Evolutionary conservation across 1,140 invertebrate species (phyloP).

Genomic region (Drosophila subobscura): DNA sequence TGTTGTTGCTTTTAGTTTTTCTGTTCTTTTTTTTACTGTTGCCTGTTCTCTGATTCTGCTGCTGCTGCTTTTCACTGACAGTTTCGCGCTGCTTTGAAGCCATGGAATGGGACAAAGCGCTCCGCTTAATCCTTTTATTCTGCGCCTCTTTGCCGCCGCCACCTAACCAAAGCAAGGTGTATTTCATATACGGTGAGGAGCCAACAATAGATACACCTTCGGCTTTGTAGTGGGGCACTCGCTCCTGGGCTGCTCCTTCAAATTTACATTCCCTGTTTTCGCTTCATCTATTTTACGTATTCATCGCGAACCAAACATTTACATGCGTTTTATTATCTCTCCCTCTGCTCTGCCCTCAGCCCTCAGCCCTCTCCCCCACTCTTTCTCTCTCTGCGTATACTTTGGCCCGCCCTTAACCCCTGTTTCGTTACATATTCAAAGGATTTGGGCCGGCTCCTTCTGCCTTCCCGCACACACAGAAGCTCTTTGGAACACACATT

Average conservation of each 20-base stretch:
- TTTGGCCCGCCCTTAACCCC: slow-evolving; percentile 42
- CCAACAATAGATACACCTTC: too few relatives aligned
- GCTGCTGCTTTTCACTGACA: background rate
- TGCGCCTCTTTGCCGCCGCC: slow-evolving; percentile 24
- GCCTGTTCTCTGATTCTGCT: background rate
- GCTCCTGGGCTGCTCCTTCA: background rate
- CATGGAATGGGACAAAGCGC: slow-evolving; percentile 10
- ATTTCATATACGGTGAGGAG: too few relatives aligned
- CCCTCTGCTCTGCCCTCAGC: slow-evolving; percentile 31
- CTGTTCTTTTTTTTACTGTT: slow-evolving; percentile 1
- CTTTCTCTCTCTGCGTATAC: background rate
- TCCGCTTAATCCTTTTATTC: slow-evolving; percentile 44
- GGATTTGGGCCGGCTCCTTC: slow-evolving; percentile 4
- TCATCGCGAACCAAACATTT: slow-evolving; percentile 71
- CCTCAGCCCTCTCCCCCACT: slow-evolving; percentile 16
- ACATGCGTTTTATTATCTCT: slow-evolving; percentile 67
- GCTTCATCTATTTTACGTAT: slow-evolving; percentile 76
- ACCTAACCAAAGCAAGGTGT: slow-evolving; percentile 23
- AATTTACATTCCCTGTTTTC: slow-evolving; percentile 62
- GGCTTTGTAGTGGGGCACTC: slow-evolving; percentile 1
- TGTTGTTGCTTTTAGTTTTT: slow-evolving; percentile 9
- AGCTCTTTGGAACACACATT: slow-evolving; percentile 1
- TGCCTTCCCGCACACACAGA: background rate
- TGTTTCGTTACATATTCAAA: slow-evolving; percentile 54
- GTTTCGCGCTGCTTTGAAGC: background rate